Conservation (phyloP, 2,888 invertebrate genomes). For the Sthenelais limicola region DNA sequence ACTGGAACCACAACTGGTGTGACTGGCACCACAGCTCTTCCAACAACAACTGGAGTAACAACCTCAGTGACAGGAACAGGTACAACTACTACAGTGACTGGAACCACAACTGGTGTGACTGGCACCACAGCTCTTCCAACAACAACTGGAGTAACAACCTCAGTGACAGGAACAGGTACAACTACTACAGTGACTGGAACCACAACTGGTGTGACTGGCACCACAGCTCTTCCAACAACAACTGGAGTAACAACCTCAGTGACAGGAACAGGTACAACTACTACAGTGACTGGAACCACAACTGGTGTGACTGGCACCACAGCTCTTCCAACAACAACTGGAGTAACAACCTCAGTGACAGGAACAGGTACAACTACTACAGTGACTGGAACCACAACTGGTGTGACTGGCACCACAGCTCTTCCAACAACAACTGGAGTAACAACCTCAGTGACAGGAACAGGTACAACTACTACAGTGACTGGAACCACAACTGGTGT, state of each 20-base stretch:
- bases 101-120: not conserved
- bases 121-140: not conserved
- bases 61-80: not conserved
- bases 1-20: not conserved
- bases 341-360: no score
- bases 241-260: not conserved
- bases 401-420: not conserved
- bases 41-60: not conserved
- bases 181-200: not conserved
- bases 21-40: not conserved
- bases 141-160: not conserved
- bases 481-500: no score
- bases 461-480: not conserved
- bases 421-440: not conserved
- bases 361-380: no score
- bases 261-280: not conserved
- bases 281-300: slow-evolving; percentile 19
- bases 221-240: slow-evolving; percentile 26
- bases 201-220: slow-evolving; percentile 1
- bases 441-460: not conserved
- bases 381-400: not conserved
- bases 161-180: not conserved
- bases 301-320: not conserved
- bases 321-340: not conserved
- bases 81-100: not conserved